These are phyloP conservation scores for Trichomalopsis sarcophagae DNA, from an alignment of 1,140 invertebrate genomes.

Conservation along the genomic window DNA sequence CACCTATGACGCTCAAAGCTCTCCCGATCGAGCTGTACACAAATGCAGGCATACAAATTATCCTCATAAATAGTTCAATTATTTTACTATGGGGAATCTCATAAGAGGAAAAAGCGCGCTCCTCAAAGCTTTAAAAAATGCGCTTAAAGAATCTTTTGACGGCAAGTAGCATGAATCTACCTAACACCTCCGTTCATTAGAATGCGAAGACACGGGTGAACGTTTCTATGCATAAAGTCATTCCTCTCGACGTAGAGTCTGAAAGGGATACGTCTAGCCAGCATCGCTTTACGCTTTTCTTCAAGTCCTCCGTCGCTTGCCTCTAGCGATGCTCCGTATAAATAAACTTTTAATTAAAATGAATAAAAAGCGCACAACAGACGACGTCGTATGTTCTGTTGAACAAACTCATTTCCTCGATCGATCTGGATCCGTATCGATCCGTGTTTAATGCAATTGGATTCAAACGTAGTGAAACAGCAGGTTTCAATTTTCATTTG, in stretches of 20 bases:
- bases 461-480: too few relatives aligned
- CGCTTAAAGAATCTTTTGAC: neutral
- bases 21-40: too few relatives aligned
- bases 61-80: neutral
- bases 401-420: neutral
- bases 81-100: neutral
- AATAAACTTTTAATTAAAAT: neutral
- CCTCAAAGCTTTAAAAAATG: neutral
- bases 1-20: too few relatives aligned
- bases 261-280: neutral
- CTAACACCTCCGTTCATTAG: neutral
- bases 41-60: too few relatives aligned
- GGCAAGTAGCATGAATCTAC: neutral
- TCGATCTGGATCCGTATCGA: neutral
- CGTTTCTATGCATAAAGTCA: neutral
- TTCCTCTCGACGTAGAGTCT: neutral
- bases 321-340: neutral
- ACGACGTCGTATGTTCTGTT: neutral
- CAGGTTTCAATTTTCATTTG: neutral
- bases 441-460: too few relatives aligned
- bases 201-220: neutral
- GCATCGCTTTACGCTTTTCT: neutral
- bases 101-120: neutral
- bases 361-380: neutral
- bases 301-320: neutral